These are phyloP conservation scores for Molorchus minor DNA, from an alignment of 2,888 invertebrate genomes.

Conservation along the genomic window DNA sequence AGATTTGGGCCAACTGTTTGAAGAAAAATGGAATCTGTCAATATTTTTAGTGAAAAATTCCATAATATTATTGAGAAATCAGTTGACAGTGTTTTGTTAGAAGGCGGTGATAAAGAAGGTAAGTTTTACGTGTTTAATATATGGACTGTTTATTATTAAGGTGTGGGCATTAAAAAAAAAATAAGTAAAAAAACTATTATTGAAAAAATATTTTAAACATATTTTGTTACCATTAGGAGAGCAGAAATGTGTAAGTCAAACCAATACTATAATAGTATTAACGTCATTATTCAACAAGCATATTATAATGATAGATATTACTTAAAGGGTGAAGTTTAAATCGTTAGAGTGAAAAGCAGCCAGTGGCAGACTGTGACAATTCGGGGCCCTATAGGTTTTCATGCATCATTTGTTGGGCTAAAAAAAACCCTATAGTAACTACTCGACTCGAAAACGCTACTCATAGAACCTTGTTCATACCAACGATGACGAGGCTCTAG, in stretches of 20 bases:
- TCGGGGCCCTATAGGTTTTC: too few relatives aligned
- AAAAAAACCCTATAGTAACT: too few relatives aligned
- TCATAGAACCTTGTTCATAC: too few relatives aligned
- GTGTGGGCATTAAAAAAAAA: neutral
- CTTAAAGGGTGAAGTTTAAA: too few relatives aligned
- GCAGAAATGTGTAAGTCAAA: neutral
- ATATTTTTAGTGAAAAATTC: conserved; percentile 54
- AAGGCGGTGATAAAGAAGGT: conserved; percentile 37
- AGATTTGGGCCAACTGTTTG: neutral
- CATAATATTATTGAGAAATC: conserved; percentile 46
- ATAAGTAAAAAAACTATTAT: neutral
- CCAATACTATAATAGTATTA: neutral
- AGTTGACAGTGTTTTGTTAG: conserved; percentile 49
- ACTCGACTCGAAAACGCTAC: too few relatives aligned
- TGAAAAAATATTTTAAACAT: neutral
- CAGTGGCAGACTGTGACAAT: too few relatives aligned
- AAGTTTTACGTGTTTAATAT: conserved; percentile 12
- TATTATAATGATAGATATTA: neutral
- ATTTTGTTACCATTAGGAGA: neutral
- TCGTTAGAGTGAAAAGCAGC: too few relatives aligned
- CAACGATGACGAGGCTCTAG: too few relatives aligned
- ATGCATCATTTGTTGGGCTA: too few relatives aligned
- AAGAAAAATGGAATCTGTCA: conserved; percentile 47
- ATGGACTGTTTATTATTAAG: neutral
- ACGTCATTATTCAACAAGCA: neutral